Conservation (phyloP, 1,140 invertebrate species). For the Drosophila kepulauana region DNA sequence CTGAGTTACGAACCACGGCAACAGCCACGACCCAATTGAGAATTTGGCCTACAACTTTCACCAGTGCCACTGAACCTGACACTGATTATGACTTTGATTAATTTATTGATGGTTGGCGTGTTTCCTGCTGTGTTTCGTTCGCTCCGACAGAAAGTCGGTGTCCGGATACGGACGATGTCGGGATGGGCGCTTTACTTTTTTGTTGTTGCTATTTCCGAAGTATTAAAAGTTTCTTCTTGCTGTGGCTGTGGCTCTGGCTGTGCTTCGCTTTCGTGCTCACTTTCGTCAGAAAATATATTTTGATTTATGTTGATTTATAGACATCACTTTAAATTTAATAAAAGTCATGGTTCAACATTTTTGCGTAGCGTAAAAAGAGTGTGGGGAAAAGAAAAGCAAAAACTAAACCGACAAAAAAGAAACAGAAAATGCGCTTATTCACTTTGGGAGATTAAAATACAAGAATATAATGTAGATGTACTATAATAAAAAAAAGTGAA, state of each 20-base stretch:
- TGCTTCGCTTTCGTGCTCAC: conserved; percentile 41
- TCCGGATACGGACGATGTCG: not conserved
- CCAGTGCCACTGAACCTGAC: conserved; percentile 76
- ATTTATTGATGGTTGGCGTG: conserved; percentile 85
- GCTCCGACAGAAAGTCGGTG: conserved; percentile 4
- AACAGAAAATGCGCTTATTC: conserved; percentile 70
- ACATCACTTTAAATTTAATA: conserved; percentile 83
- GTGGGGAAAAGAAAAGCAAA: conserved; percentile 1
- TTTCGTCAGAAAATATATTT: conserved; percentile 49
- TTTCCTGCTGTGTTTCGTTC: conserved; percentile 62
- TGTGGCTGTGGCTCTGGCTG: too few relatives aligned
- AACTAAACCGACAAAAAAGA: conserved; percentile 41
- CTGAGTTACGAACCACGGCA: conserved; percentile 26
- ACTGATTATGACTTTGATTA: conserved; percentile 85
- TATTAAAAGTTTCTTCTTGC: conserved; percentile 67
- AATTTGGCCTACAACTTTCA: conserved; percentile 64
- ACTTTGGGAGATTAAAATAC: conserved; percentile 79
- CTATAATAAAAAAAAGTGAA: conserved; percentile 65
- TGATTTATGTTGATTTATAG: conserved; percentile 84
- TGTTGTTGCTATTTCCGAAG: conserved; percentile 35
- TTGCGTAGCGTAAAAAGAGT: conserved; percentile 45
- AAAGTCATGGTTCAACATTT: conserved; percentile 72
- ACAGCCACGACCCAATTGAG: conserved; percentile 20
- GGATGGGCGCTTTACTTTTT: not conserved
- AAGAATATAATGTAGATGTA: conserved; percentile 20